Conservation (phyloP, 1,140 invertebrate species). For the Tetramorium alpestre region DNA sequence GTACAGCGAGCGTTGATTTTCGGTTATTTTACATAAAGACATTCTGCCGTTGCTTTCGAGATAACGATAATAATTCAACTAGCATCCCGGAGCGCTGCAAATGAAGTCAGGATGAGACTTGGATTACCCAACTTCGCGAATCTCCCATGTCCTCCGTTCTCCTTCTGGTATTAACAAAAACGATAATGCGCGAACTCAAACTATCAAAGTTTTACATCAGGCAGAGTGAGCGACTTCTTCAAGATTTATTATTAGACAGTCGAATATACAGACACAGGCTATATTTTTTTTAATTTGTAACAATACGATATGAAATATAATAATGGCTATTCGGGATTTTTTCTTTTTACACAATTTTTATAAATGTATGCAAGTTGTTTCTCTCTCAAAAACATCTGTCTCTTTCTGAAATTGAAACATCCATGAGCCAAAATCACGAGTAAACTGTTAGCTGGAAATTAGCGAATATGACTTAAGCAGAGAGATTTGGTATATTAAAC, state of each 20-base stretch:
- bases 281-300: not conserved
- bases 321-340: not conserved
- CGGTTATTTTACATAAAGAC: not conserved
- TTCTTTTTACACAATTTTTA: not conserved
- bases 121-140: conserved; percentile 34
- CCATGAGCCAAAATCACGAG: no score
- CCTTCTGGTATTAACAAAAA: conserved; percentile 21
- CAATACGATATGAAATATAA: not conserved
- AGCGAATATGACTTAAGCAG: not conserved
- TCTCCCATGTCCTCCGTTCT: conserved; percentile 1
- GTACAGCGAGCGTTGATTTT: conserved; percentile 2
- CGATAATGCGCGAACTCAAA: not conserved
- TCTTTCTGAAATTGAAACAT: not conserved
- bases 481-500: not conserved
- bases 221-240: not conserved
- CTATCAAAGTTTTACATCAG: not conserved
- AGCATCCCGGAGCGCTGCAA: conserved; percentile 5
- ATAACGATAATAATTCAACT: conserved; percentile 46
- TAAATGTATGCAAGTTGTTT: not conserved
- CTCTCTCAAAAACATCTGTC: not conserved
- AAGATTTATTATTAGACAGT: not conserved
- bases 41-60: conserved; percentile 12
- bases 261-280: not conserved
- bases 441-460: not conserved
- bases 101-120: conserved; percentile 34